These are phyloP conservation scores for Paragorgia papillata DNA, from an alignment of 92 coral and sea anemone genomes.

Conservation along the genomic window DNA sequence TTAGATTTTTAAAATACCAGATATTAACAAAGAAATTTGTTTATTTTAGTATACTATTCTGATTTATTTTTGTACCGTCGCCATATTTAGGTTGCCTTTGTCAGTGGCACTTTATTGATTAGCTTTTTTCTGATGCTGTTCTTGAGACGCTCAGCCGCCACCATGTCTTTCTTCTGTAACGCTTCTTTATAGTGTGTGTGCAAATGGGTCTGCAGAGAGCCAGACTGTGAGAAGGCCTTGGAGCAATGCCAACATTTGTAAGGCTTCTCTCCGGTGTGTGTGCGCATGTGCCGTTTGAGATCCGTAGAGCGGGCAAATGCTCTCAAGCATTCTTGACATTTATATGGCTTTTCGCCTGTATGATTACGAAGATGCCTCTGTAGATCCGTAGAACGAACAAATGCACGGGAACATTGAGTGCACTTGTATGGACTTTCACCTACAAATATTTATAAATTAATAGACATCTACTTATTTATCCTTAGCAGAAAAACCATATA, in stretches of 20 bases:
- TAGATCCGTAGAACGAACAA: slow-evolving; percentile 99
- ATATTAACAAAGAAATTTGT: too few relatives aligned
- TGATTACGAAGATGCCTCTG: slow-evolving; percentile 96
- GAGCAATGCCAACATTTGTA: slow-evolving; percentile 99
- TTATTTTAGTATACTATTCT: too few relatives aligned
- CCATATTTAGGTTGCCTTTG: too few relatives aligned
- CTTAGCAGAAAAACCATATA: too few relatives aligned
- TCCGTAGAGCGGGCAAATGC: slow-evolving; percentile 99
- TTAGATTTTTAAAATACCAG: too few relatives aligned
- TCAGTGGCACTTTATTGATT: slow-evolving; percentile 11
- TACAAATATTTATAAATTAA: slow-evolving; percentile 27
- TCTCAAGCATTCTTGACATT: slow-evolving; percentile 91
- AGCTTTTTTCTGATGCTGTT: slow-evolving; percentile 39
- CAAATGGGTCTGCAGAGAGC: slow-evolving; percentile 91
- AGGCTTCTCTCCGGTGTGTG: slow-evolving; percentile 98
- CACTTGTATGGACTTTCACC: slow-evolving; percentile 99
- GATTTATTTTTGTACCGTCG: too few relatives aligned
- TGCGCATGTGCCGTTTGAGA: slow-evolving; percentile 95
- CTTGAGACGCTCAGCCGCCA: slow-evolving; percentile 51
- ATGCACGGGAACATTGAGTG: slow-evolving; percentile 98
- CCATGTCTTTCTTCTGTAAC: slow-evolving; percentile 81
- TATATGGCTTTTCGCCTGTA: slow-evolving; percentile 97
- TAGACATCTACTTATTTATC: too few relatives aligned
- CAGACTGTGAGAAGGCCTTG: slow-evolving; percentile 97
- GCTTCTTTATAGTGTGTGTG: slow-evolving; percentile 96